Base-by-base conservation (phyloP, 64 coral and sea anemone genomes). In the Montipora efflorescens region DNA sequence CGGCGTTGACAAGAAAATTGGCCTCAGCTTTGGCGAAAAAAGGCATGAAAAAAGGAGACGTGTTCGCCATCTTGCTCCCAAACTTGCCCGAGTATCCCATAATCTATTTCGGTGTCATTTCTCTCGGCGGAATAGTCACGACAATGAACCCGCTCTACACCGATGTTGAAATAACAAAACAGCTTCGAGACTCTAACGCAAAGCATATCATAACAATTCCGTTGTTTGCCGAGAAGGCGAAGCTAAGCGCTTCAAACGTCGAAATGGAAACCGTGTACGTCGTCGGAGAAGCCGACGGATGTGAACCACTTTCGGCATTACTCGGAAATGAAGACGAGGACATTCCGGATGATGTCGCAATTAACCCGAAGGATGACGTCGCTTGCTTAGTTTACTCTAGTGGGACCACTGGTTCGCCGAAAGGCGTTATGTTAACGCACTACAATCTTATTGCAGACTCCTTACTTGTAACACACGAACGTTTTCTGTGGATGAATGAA, bases 391-490 rank as follows among this genome's bases (percentile, higher is more conserved):
- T 90, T 0, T 96, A 96, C 69, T 96, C 95, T 47, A 96, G 95
- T 90, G 95, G 95, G 1, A 96, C 95, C 3, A 96, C 91, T 12
- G 95, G 95, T 28, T 23, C 89, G n/a, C 91, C 91, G 5, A 96
- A 96, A 45, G 95, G 95, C 48, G 95, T 96, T 19, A 96, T 96
- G 95, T 20, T 96, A 10, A 96, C 95, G 15, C 95, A 96, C 92
- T 96, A 90, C 28, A 96, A 93, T 67, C 70, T 92, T 14, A 82
- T 92, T 9, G 59, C 87, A 48, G 48, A 90, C 8, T 19, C 90
- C 12, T 73, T 20, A 16, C 46, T 84, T 93, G 81, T 68, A 4
- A 52, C 77, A 14, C 13, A 19, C 45, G 62, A 87, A 3, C 22
- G 45, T 11, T 44, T 94, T 47, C 14, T 48, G 47, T 67, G 9